These are phyloP conservation scores for Noctua fimbriata DNA, from an alignment of 2,888 invertebrate species.

Conservation along the genomic window DNA sequence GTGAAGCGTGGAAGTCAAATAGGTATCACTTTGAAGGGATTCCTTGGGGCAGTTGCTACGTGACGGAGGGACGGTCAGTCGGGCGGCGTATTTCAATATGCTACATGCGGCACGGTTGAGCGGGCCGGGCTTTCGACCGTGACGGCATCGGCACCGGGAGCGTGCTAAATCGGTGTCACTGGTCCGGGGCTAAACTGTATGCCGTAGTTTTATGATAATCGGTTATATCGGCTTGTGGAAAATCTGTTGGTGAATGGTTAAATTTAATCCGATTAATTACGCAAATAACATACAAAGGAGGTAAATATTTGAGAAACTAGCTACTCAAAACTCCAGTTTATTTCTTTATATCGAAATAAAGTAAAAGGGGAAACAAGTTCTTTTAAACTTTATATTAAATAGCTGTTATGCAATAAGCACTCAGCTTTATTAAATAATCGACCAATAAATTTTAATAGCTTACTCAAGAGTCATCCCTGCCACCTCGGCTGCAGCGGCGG, in stretches of 20 bases:
- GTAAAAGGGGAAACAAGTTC: not conserved
- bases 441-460: constrained; percentile 47
- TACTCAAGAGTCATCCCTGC: constrained; percentile 47
- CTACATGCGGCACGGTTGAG: constrained; percentile 80
- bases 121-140: constrained; percentile 78
- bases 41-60: constrained; percentile 81
- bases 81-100: constrained; percentile 87
- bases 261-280: not conserved
- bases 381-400: not conserved
- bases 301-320: constrained; percentile 7
- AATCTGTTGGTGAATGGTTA: constrained; percentile 4
- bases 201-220: constrained; percentile 47
- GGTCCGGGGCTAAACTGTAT: constrained; percentile 67
- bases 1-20: constrained; percentile 83
- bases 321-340: not conserved
- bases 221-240: constrained; percentile 20
- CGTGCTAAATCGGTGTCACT: constrained; percentile 81
- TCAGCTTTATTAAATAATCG: constrained; percentile 21
- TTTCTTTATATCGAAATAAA: not conserved
- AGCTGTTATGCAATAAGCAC: not conserved
- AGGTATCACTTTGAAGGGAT: constrained; percentile 81
- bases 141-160: constrained; percentile 71
- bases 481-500: constrained; percentile 45
- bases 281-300: not conserved
- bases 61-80: constrained; percentile 82